Conservation (phyloP, 2,888 invertebrate genomes). For the Drosophila macrospina region DNA sequence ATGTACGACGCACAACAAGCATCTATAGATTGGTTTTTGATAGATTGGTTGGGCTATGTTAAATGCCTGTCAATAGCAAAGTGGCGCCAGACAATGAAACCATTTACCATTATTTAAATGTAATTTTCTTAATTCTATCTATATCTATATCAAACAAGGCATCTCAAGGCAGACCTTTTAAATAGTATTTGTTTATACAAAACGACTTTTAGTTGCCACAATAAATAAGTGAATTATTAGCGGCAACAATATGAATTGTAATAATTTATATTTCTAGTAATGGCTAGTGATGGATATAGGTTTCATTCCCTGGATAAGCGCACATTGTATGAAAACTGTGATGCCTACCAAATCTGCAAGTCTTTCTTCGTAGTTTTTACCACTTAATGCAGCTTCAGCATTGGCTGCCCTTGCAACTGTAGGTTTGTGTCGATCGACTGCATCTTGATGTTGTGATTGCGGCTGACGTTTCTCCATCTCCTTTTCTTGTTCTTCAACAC, state of each 20-base stretch:
- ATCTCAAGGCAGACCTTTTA: neutral
- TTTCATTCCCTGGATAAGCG: conserved; percentile 58
- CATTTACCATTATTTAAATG: conserved; percentile 10
- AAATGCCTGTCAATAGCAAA: conserved; percentile 39
- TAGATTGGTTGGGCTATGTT: conserved; percentile 51
- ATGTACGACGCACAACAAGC: conserved; percentile 93
- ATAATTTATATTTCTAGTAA: neutral
- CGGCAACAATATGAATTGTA: too few species aligned
- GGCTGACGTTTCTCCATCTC: conserved; percentile 10
- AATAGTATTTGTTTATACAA: neutral
- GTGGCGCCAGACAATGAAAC: conserved; percentile 65
- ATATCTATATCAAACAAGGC: neutral
- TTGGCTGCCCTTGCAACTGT: conserved; percentile 31
- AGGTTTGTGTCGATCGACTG: conserved; percentile 17
- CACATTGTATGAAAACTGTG: conserved; percentile 51
- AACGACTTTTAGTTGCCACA: too few species aligned
- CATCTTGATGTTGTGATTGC: conserved; percentile 2
- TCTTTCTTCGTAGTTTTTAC: conserved; percentile 83
- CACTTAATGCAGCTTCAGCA: conserved; percentile 57
- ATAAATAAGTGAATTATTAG: too few species aligned
- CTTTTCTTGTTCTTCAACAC: conserved; percentile 86
- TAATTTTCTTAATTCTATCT: neutral
- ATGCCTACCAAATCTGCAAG: conserved; percentile 82
- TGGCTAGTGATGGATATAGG: conserved; percentile 10
- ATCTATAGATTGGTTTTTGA: conserved; percentile 87